phyloP scores from a whole-genome alignment of 2,797 vertebrate species.

The Schizopygopsis pylzovi region DNA sequence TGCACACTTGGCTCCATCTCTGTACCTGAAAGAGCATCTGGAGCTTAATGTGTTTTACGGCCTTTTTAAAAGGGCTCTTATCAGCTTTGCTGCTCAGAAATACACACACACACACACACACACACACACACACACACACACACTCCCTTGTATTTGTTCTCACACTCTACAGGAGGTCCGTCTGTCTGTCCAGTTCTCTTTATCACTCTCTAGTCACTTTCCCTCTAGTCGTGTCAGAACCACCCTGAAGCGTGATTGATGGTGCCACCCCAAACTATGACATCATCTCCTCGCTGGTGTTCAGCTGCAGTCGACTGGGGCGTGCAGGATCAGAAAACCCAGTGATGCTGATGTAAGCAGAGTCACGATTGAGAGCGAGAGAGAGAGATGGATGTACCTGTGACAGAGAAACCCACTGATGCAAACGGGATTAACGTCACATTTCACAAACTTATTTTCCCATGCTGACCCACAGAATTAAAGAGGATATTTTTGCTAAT shows the following conservation, averaged over 20 bases:
- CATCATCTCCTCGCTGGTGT: conserved; percentile 22
- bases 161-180: background rate
- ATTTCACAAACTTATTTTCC: background rate
- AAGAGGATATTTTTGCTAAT: background rate
- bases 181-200: conserved; percentile 1
- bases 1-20: conserved; percentile 3
- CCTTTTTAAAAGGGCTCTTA: conserved; percentile 48
- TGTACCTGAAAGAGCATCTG: conserved; percentile 14
- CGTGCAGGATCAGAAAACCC: background rate
- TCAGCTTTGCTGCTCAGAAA: conserved; percentile 42
- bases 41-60: conserved; percentile 23
- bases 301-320: background rate
- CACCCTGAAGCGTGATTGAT: conserved; percentile 21
- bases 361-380: background rate
- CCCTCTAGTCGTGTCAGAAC: background rate
- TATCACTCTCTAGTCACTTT: background rate
- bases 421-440: background rate
- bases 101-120: background rate
- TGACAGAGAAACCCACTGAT: background rate
- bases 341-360: background rate
- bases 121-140: background rate
- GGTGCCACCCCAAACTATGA: conserved; percentile 39
- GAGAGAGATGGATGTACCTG: background rate
- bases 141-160: conserved; percentile 2
- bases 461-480: conserved; percentile 1